Evolutionary conservation across 2,888 invertebrate genomes (phyloP).

Genomic region (Brenthis daphne): DNA sequence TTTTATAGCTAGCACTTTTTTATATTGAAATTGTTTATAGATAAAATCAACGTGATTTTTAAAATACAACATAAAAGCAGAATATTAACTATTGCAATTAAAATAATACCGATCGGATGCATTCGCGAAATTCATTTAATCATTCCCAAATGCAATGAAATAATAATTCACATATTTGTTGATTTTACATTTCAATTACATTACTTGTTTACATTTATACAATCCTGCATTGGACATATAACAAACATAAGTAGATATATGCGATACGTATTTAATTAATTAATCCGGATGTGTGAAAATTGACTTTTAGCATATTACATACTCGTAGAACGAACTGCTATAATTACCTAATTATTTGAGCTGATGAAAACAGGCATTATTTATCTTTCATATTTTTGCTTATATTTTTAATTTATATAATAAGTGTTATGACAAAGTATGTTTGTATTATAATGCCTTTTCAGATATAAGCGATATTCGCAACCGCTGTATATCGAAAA

Average conservation of each 20-base stretch:
- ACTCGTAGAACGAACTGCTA: background rate
- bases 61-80: background rate
- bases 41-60: background rate
- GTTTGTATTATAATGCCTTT: no score
- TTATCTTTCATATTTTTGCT: no score
- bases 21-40: conserved; percentile 1
- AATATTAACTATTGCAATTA: background rate
- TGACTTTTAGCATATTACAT: background rate
- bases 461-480: no score
- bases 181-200: conserved; percentile 1
- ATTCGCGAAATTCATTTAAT: conserved; percentile 9
- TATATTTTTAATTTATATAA: no score
- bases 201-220: background rate
- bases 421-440: no score
- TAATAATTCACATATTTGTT: conserved; percentile 1
- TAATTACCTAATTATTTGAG: background rate
- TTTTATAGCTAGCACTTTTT: conserved; percentile 30
- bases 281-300: background rate
- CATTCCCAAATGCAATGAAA: conserved; percentile 2
- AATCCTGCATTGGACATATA: background rate
- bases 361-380: background rate
- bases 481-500: no score
- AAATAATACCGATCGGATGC: background rate
- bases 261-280: conserved; percentile 5
- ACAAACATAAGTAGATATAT: no score